phyloP scores from a whole-genome alignment of 2,797 vertebrate species.

The Hippopotamyrus pictus region DNA sequence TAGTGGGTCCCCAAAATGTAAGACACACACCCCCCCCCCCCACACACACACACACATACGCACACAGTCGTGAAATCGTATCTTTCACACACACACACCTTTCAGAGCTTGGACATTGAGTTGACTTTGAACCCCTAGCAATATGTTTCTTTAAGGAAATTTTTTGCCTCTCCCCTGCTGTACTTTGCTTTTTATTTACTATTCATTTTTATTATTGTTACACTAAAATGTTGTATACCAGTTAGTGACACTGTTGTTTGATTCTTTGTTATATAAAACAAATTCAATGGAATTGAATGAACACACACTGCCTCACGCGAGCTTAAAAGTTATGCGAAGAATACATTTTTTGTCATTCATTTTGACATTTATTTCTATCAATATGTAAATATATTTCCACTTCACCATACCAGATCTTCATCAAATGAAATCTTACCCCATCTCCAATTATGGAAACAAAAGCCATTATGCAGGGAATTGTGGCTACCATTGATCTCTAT shows the following conservation, averaged over 20 bases:
- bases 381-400: neutral
- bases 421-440: neutral
- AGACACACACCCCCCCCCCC: too few species aligned
- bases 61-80: too few species aligned
- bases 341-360: neutral
- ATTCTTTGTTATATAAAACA: neutral
- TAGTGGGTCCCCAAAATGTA: too few species aligned
- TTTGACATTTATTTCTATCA: neutral
- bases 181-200: neutral
- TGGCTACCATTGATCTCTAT: neutral
- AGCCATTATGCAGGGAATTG: neutral
- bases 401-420: neutral
- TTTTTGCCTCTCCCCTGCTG: neutral
- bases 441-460: neutral
- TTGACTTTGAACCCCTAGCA: neutral
- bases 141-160: neutral
- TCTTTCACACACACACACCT: too few species aligned
- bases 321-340: neutral
- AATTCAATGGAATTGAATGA: neutral
- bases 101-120: neutral
- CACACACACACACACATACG: too few species aligned
- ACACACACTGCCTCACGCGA: neutral
- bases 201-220: neutral
- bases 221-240: neutral
- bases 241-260: neutral